Base-by-base conservation (phyloP, 2,888 invertebrate species). In the Noctua pronuba region DNA sequence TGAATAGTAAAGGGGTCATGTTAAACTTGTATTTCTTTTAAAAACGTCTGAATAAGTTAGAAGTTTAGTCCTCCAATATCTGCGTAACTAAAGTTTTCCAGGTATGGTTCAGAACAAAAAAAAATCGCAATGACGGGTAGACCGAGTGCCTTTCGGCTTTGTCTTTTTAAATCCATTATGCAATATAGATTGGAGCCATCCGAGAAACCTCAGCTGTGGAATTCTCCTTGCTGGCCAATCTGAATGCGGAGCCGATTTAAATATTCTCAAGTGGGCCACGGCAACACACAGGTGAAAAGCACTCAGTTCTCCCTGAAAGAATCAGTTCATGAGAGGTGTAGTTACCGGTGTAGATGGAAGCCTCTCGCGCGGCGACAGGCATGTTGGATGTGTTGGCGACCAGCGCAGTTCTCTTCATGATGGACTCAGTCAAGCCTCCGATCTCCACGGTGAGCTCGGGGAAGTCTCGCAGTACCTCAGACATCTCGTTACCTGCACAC, bases 361-460 rank as follows among this genome's bases (percentile, higher is more conserved):
- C 99, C 97, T 99, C 99, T 96, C 99, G 98, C 95, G 99, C 99
- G 92, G 99, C 99, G 85, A 99, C 99, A 94, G 99, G 99, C 99
- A 99, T 99, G 98, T 99, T 99, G 86, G 99, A 99, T 49, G 99
- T 99, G 97, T 99, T 99, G 92, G 99, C 99, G 35, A 99, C 99
- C 80, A 99, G 97, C 58, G 99, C 99, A 5, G 99, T 99, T 96
- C 99, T 98, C 97, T 99, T 99, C 99, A 99, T 99, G 96, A 99
- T 99, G 89, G 99, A 99, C 94, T 99, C 99, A 2, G 98, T 99
- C 62, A 98, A 97, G 18, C 99, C 99, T 28, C 99, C 99, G 91
- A 99, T 99, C 97, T 99, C 99, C 91, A 99, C 99, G 0, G 99
- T 98, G 93, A 99, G 97, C 97, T 99, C 99, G 79, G 99, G 99